Percentiles rank a stretch among this genome's conserved stretches.
Evolutionary conservation across 2,113 vertebrate species (phyloP).

Genomic region (Daboia siamensis): DNA sequence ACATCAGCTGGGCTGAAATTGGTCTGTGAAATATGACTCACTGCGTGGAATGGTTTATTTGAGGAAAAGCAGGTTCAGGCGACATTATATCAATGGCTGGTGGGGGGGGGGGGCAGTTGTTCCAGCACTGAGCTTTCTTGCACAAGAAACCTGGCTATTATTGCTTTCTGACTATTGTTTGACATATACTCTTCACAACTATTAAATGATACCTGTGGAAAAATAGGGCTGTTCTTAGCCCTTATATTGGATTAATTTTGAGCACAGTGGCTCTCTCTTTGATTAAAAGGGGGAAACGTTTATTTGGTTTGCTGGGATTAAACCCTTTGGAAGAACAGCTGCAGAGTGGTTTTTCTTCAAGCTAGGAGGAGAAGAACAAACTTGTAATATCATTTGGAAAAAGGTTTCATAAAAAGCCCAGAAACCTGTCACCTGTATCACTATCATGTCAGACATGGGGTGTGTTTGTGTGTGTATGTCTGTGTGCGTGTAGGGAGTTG

Average conservation of each 20-base stretch:
- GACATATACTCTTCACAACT: conserved; percentile 43
- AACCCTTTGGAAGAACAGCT: conserved; percentile 14
- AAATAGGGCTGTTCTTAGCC: conserved; percentile 25
- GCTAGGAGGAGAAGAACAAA: not conserved
- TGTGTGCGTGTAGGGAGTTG: not conserved
- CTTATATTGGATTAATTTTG: conserved; percentile 31
- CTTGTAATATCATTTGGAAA: not conserved
- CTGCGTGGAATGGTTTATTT: conserved; percentile 41
- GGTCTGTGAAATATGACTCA: conserved; percentile 26
- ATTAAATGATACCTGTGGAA: conserved; percentile 51
- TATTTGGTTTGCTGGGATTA: conserved; percentile 37
- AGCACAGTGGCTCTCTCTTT: conserved; percentile 6
- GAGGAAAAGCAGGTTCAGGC: not conserved
- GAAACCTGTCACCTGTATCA: not conserved
- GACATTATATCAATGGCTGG: conserved; percentile 31
- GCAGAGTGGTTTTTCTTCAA: not conserved
- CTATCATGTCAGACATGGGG: not conserved
- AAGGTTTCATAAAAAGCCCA: not conserved
- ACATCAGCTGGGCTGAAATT: not conserved
- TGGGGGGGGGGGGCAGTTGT: conserved; percentile 52
- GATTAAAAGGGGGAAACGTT: not conserved
- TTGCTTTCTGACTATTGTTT: conserved; percentile 61
- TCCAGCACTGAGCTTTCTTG: conserved; percentile 59
- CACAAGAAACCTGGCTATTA: conserved; percentile 52
- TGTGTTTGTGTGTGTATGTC: too few species aligned